Base-by-base conservation (phyloP, 2,888 invertebrate species). In the Epirrhoe alternata region DNA sequence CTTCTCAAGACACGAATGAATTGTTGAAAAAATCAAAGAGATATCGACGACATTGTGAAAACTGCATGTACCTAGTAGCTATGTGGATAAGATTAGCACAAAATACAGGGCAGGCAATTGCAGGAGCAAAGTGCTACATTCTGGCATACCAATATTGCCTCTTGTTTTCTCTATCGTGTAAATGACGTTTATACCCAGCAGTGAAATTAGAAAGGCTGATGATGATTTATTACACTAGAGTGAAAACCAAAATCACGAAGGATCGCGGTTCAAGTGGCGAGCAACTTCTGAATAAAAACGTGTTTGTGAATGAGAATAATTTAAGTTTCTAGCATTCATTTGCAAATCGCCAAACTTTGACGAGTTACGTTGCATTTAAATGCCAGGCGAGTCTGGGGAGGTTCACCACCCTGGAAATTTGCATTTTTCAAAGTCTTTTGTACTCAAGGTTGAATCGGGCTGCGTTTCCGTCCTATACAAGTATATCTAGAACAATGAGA, bases 301-400 rank as follows among this genome's bases (percentile, higher is more conserved):
- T 58, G 50, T 61, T 59, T 57, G 50, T 63, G 53, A 66, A 53
- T 55, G 58, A 71, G 63, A 76, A 72, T 72, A 70, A 72, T 74
- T 70, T 68, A 69, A 78, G 71, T 72, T 69, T 74, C 74, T 79
- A 75, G 79, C 84, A 86, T 86, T 88, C 83, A 86, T 87, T 89
- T 85, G 83, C 80, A 83, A 85, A 82, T 76, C 81, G 80, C 80
- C 78, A 85, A 88, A 87, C 81, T 89, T 88, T 87, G 85, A 85
- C 86, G 89, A 87, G 86, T 86, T 82, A 78, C 85, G 84, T 83
- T 88, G 87, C 86, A 88, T 90, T 89, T 88, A 85, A 89, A 89
- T 87, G 83, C 76, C 82, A 75, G 77, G 75, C 78, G 73, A 77
- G 77, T 69, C 61, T 56, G 42, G 62, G 77, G 71, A 73, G 77